Conservation (phyloP, 2,797 vertebrate genomes). For the Tolypeutes matacus region DNA sequence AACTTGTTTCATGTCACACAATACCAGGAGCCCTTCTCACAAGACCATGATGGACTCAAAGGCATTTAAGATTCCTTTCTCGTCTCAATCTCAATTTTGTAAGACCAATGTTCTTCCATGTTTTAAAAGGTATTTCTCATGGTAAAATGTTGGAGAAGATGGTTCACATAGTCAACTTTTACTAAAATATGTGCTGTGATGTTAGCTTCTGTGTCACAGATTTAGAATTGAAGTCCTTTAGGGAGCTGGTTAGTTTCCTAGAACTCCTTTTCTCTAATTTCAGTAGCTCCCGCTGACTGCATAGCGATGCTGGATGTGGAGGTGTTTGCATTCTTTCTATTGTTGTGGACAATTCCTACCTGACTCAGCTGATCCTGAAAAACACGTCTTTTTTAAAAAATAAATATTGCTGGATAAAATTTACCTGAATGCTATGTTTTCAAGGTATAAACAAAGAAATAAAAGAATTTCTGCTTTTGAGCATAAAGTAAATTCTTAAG, state of each 20-base stretch:
- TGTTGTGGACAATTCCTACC: not conserved
- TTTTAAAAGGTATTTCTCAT: not conserved
- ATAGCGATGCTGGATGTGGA: rapidly evolving
- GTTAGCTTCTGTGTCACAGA: not conserved
- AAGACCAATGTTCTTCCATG: rapidly evolving
- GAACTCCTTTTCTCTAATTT: too few species aligned
- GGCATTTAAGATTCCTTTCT: not conserved
- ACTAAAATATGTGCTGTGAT: not conserved
- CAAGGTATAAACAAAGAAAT: not conserved
- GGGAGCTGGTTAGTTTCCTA: not conserved
- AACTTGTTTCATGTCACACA: rapidly evolving
- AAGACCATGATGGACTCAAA: rapidly evolving
- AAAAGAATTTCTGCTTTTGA: not conserved
- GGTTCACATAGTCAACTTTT: not conserved
- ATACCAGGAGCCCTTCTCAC: not conserved
- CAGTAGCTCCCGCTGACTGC: rapidly evolving
- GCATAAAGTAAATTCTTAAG: not conserved
- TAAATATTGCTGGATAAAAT: not conserved
- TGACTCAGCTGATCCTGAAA: not conserved
- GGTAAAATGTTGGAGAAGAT: not conserved
- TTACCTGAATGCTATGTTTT: not conserved
- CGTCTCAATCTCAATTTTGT: not conserved
- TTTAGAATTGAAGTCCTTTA: not conserved
- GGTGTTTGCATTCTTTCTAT: too few species aligned
- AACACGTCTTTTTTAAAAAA: not conserved